Conservation (phyloP, 2,888 invertebrate species). For the Dascillus cervinus region DNA sequence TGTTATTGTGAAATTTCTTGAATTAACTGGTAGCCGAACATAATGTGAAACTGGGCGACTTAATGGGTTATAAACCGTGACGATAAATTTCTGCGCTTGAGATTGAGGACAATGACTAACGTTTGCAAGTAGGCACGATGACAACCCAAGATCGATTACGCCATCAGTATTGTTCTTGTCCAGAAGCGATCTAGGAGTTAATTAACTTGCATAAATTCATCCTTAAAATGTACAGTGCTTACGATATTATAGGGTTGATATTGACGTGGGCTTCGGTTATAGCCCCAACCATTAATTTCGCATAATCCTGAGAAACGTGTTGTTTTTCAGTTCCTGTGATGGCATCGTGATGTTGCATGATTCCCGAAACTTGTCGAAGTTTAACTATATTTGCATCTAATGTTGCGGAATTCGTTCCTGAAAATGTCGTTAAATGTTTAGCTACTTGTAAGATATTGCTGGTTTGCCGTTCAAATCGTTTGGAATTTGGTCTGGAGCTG, state of each 20-base stretch:
- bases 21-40: conserved; percentile 47
- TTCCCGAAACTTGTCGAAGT: conserved; percentile 64
- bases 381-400: conserved; percentile 7
- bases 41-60: conserved; percentile 46
- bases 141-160: conserved; percentile 26
- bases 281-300: conserved; percentile 59
- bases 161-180: conserved; percentile 2
- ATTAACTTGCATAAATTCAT: too few relatives aligned
- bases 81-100: conserved; percentile 47
- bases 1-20: conserved; percentile 16
- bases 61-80: conserved; percentile 58
- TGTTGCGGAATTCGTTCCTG: conserved; percentile 43
- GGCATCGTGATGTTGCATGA: conserved; percentile 88
- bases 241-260: conserved; percentile 5
- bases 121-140: conserved; percentile 52
- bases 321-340: conserved; percentile 81
- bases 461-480: conserved; percentile 44
- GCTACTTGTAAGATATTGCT: conserved; percentile 52
- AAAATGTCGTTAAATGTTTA: conserved; percentile 60
- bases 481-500: conserved; percentile 51
- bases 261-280: conserved; percentile 45
- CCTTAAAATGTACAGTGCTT: too few relatives aligned
- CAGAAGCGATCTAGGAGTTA: neutral
- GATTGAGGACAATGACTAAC: conserved; percentile 51
- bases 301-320: conserved; percentile 81